Evolutionary conservation across 2,888 invertebrate genomes (phyloP), one percentile per base, ranked within the genome.

Genomic region (Dermolepida albohirtum): DNA sequence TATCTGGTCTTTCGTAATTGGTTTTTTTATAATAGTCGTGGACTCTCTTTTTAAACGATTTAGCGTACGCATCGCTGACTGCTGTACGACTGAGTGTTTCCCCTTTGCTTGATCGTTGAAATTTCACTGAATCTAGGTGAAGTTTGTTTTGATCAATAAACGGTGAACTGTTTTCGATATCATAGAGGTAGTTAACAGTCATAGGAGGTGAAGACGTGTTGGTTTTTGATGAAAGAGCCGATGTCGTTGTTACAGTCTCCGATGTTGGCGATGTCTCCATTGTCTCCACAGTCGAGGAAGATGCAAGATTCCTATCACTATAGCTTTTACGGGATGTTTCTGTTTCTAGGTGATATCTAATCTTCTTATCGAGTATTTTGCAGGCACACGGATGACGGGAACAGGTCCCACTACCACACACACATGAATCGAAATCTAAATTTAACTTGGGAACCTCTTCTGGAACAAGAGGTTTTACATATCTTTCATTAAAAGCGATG

Each of bases 381-480:
- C 64, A 64, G 1, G 43, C n/a, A 44, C 65, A 67, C 34, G 44
- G 57, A 57, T 64, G 54, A 7, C 34, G 52, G 16, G 43, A 44
- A 34, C 67, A 68, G 7, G 41, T 55, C 40, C 54, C 39, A 27
- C 64, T 69, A 29, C 34, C 34, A 5, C 63, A 59, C 1, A 66
- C 43, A 22, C 63, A 41, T 1, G 40, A 27, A 2, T 66, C 34
- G 51, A 73, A 72, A n/a, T 66, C 50, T 12, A 74, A 62, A 43
- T 74, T 67, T 47, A 74, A 67, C 66, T 71, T 70, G 8, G 74
- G 74, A 41, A 74, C 68, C 27, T 68, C 70, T 17, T 70, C 66
- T 14, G 67, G 64, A 57, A 49, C 34, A 29, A 5, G 16, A 8
- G 16, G 44, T 2, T 39, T 34, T 14, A 41, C 49, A 14, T 27